These are phyloP conservation scores for Tolmerus cingulatus DNA, from an alignment of 2,888 invertebrate genomes.

Conservation along the genomic window DNA sequence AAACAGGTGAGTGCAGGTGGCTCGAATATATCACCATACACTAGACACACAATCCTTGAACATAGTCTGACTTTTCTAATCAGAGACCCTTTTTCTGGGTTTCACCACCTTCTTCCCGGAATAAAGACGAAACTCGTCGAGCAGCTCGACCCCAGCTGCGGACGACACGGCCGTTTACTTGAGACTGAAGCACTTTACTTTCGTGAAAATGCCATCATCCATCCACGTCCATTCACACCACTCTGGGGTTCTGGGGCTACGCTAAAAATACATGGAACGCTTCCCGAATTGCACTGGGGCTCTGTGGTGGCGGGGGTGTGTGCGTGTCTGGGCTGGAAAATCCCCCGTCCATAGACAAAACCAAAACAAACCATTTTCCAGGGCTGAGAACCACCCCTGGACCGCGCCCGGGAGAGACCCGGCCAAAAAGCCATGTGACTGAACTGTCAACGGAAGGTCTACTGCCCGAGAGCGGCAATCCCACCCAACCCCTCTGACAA, in stretches of 20 bases:
- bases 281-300: conserved; percentile 11
- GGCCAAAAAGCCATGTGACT: conserved; percentile 14
- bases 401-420: not conserved
- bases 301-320: not conserved
- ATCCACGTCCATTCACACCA: conserved; percentile 37
- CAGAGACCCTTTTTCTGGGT: not conserved
- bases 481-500: not conserved
- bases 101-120: not conserved
- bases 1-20: not conserved
- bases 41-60: not conserved
- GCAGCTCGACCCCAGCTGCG: conserved; percentile 14
- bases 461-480: not conserved
- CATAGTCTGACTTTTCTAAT: not conserved
- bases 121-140: not conserved
- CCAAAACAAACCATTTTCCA: conserved; percentile 42
- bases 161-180: conserved; percentile 44
- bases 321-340: conserved; percentile 36
- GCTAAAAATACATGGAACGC: conserved; percentile 31
- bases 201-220: conserved; percentile 33
- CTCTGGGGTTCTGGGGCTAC: conserved; percentile 11
- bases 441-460: conserved; percentile 7
- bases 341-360: not conserved
- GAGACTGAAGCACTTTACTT: conserved; percentile 45
- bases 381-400: not conserved
- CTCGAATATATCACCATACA: not conserved